These are phyloP conservation scores for Troides oblongomaculatus DNA, from an alignment of 2,888 invertebrate species.

Conservation along the genomic window DNA sequence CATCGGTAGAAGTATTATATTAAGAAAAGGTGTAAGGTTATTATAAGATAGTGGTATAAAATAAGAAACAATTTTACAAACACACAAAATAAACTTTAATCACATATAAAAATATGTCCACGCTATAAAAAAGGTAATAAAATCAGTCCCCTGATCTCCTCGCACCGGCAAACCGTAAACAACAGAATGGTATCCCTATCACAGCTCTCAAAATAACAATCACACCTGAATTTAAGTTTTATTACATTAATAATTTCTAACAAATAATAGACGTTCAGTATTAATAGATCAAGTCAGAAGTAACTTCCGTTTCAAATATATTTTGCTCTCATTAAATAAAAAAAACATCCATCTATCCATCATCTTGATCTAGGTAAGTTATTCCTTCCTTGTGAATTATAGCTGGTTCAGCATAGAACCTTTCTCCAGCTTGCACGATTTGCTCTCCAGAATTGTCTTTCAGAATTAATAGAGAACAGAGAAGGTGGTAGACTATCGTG, in stretches of 20 bases:
- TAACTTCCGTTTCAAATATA: no score
- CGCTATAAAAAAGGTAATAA: conserved; percentile 41
- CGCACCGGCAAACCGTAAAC: conserved; percentile 29
- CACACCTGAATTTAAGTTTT: conserved; percentile 15
- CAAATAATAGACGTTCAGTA: conserved; percentile 1
- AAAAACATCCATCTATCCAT: no score
- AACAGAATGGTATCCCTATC: conserved; percentile 41
- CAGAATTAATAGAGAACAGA: no score
- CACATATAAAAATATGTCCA: conserved; percentile 49
- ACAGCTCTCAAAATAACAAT: conserved; percentile 39
- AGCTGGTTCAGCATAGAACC: no score
- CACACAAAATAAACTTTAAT: conserved; percentile 43
- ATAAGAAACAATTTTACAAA: conserved; percentile 20
- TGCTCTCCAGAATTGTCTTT: no score
- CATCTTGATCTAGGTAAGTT: no score
- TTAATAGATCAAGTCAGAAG: no score
- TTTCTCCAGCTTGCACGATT: no score
- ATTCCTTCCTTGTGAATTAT: no score
- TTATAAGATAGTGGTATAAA: background rate
- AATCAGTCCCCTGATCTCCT: conserved; percentile 44
- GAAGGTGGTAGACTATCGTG: no score
- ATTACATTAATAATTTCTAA: background rate
- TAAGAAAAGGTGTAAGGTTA: background rate
- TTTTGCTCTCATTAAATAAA: no score
- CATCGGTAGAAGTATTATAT: no score